Percentiles rank a stretch among this genome's conserved stretches.
Evolutionary conservation across 92 coral and sea anemone genomes (phyloP).

Genomic region (Epizoanthus rinbou): DNA sequence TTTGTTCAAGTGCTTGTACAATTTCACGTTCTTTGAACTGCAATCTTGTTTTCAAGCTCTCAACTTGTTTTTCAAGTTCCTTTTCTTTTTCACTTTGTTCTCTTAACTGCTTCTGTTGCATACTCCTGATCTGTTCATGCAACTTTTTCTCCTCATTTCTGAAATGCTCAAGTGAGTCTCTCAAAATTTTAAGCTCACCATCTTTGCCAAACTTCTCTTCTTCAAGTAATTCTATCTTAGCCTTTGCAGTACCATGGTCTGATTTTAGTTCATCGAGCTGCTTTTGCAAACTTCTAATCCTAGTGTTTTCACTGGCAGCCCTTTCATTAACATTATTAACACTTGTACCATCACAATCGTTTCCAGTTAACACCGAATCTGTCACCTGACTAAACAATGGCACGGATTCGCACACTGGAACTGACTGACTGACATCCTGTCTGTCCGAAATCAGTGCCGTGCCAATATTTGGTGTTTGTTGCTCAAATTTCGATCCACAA

Average conservation of each 20-base stretch:
- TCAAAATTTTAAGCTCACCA: conserved; percentile 83
- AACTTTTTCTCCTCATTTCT: conserved; percentile 64
- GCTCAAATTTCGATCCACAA: background rate
- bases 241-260: conserved; percentile 43
- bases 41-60: conserved; percentile 78
- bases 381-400: conserved; percentile 1
- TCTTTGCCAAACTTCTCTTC: conserved; percentile 71
- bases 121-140: conserved; percentile 48
- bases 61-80: conserved; percentile 79
- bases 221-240: conserved; percentile 58
- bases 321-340: background rate
- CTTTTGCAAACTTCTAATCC: conserved; percentile 41
- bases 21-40: conserved; percentile 90
- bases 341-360: background rate
- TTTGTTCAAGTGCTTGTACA: conserved; percentile 67
- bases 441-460: background rate
- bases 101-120: conserved; percentile 52
- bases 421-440: conserved; percentile 9
- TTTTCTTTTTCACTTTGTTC: conserved; percentile 70
- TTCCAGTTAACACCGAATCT: background rate
- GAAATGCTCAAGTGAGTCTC: conserved; percentile 70
- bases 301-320: background rate
- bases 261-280: conserved; percentile 55
- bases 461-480: background rate
- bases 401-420: conserved; percentile 1